A percentile compares a stretch with the other conserved stretches of the same genome.
phyloP scores from a whole-genome alignment of 2,888 invertebrate genomes.

The Hirtodrosophila duncani region DNA sequence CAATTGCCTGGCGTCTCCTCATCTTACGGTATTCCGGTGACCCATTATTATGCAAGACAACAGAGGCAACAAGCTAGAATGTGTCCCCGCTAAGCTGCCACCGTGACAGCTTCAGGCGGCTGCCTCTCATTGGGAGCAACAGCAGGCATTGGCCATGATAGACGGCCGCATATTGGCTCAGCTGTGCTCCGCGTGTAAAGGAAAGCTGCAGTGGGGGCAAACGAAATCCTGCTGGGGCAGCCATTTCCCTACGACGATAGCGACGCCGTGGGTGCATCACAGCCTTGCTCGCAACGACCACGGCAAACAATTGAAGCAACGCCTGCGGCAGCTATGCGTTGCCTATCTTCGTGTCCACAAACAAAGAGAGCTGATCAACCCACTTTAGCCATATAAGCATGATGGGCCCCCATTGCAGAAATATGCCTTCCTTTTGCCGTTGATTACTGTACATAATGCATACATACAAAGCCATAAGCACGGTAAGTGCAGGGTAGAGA shows the following conservation, averaged over 20 bases:
- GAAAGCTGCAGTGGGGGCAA: constrained; percentile 86
- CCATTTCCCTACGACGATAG: constrained; percentile 81
- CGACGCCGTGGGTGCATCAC: constrained; percentile 79
- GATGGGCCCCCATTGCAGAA: too few species aligned
- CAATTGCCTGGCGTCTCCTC: constrained; percentile 1
- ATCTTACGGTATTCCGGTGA: constrained; percentile 83
- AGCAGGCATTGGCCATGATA: constrained; percentile 81
- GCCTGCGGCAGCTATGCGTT: constrained; percentile 86
- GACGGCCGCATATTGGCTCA: constrained; percentile 88
- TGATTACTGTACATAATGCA: too few species aligned
- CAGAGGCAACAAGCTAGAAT: constrained; percentile 82
- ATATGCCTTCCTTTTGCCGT: too few species aligned
- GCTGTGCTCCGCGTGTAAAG: constrained; percentile 84
- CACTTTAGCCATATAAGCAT: too few species aligned
- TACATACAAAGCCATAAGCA: too few species aligned
- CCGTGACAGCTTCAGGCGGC: constrained; percentile 83
- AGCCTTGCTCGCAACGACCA: constrained; percentile 86
- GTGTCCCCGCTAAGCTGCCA: constrained; percentile 83
- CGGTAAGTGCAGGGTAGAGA: neutral
- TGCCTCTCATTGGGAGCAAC: constrained; percentile 85
- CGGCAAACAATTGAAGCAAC: constrained; percentile 83
- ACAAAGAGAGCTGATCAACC: too few species aligned
- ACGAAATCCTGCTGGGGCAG: constrained; percentile 71
- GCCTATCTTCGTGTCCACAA: too few species aligned
- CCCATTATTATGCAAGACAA: constrained; percentile 83